Conservation (phyloP, 2,888 invertebrate genomes). For the Microchrysa polita region DNA sequence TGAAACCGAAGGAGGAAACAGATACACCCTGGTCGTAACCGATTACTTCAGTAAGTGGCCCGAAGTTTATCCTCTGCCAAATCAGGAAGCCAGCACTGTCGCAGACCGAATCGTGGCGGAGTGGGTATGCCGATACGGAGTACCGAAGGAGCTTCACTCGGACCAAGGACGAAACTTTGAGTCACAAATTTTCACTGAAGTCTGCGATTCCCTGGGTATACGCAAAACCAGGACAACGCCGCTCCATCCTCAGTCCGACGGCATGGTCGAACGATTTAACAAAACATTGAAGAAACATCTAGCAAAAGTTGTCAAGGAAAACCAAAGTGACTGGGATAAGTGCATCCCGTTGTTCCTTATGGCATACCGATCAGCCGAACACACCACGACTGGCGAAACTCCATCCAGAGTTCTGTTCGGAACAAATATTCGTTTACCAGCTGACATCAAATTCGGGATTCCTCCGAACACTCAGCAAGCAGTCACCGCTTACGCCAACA, state of each 20-base stretch:
- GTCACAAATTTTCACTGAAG: conserved; percentile 29
- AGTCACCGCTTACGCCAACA: background rate
- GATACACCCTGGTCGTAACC: conserved; percentile 49
- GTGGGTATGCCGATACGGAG: conserved; percentile 47
- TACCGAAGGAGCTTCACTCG: conserved; percentile 47
- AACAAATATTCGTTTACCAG: conserved; percentile 50
- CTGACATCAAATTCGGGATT: conserved; percentile 44
- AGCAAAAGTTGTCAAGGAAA: conserved; percentile 47
- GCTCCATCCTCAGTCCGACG: conserved; percentile 55
- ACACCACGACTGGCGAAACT: conserved; percentile 48
- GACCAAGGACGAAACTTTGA: conserved; percentile 47
- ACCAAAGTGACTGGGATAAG: conserved; percentile 50
- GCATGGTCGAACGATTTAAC: conserved; percentile 55
- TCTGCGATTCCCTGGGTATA: conserved; percentile 47
- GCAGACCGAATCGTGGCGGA: conserved; percentile 44
- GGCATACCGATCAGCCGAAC: conserved; percentile 47
- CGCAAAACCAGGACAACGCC: conserved; percentile 53
- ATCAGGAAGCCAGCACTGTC: conserved; percentile 47
- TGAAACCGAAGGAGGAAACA: conserved; percentile 30
- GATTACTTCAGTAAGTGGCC: conserved; percentile 52
- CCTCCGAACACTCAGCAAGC: background rate
- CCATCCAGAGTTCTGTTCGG: conserved; percentile 51
- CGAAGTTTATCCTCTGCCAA: conserved; percentile 43
- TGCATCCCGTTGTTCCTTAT: conserved; percentile 45
- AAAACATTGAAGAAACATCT: conserved; percentile 52